Conservation (phyloP, 2,797 vertebrate genomes). For the Eutrigla gurnardus region DNA sequence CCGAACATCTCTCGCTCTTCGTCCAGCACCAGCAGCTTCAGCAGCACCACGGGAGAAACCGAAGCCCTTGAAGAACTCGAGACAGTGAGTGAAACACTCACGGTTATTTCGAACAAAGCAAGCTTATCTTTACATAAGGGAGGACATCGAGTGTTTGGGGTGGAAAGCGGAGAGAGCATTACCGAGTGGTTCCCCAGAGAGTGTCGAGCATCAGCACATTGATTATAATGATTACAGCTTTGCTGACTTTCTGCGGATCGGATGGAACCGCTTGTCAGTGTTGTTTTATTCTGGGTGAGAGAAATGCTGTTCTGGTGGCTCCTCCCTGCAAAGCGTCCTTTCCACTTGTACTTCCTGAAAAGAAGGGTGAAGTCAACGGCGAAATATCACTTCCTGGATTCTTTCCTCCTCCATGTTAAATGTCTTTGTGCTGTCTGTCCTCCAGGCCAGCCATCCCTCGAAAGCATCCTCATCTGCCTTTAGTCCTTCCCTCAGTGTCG, state of each 20-base stretch:
- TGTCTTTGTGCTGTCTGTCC: constrained; percentile 22
- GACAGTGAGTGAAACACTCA: constrained; percentile 69
- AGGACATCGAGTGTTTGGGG: background rate
- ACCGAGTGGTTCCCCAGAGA: constrained; percentile 21
- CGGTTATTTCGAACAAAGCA: background rate
- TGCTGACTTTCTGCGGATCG: constrained; percentile 16
- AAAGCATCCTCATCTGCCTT: constrained; percentile 87
- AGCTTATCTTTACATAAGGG: background rate
- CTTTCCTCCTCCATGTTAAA: background rate
- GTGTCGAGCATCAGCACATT: constrained; percentile 20
- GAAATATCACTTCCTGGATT: background rate
- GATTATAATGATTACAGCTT: constrained; percentile 39
- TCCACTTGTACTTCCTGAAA: background rate
- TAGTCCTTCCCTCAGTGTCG: constrained; percentile 86
- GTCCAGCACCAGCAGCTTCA: constrained; percentile 98
- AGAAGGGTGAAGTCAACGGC: background rate
- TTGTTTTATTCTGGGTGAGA: constrained; percentile 18
- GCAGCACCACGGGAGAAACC: constrained; percentile 94
- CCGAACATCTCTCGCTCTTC: constrained; percentile 96
- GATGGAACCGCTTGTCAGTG: constrained; percentile 7
- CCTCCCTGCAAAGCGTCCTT: background rate
- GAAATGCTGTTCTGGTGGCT: constrained; percentile 1
- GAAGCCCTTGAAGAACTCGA: constrained; percentile 94
- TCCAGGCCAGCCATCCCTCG: constrained; percentile 88
- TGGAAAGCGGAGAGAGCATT: constrained; percentile 7